These are phyloP conservation scores for Cyclina sinensis DNA, from an alignment of 1,140 invertebrate genomes.

Conservation along the genomic window DNA sequence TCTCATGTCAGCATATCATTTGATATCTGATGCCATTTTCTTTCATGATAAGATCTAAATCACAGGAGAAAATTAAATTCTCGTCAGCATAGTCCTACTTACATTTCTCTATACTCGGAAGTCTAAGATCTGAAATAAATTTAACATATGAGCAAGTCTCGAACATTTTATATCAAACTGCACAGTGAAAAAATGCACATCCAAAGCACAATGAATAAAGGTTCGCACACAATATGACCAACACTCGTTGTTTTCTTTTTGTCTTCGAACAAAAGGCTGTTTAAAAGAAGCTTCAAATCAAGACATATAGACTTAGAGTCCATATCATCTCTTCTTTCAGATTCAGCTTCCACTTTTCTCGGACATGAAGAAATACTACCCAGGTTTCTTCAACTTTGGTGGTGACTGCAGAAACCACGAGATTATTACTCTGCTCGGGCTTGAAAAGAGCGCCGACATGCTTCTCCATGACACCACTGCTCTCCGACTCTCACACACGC, in stretches of 20 bases:
- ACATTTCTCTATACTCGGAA: too few species aligned
- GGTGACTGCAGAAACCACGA: constrained; percentile 80
- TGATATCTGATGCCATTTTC: background rate
- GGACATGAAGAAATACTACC: constrained; percentile 77
- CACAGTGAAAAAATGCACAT: too few species aligned
- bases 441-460: constrained; percentile 62
- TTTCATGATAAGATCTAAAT: background rate
- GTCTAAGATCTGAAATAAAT: too few species aligned
- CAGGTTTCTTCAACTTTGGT: constrained; percentile 82
- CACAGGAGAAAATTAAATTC: constrained; percentile 13
- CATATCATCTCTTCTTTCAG: constrained; percentile 70
- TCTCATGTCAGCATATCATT: background rate
- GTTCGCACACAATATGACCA: too few species aligned
- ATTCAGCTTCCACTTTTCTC: constrained; percentile 77
- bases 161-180: too few species aligned
- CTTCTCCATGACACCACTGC: constrained; percentile 83
- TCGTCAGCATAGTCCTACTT: too few species aligned
- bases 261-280: too few species aligned
- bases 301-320: too few species aligned
- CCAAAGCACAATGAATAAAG: too few species aligned
- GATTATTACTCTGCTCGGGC: constrained; percentile 75
- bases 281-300: too few species aligned
- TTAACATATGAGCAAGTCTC: too few species aligned
- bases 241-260: too few species aligned
- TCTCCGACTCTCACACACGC: constrained; percentile 80